These are phyloP conservation scores for Temnothorax longispinosus DNA, from an alignment of 1,140 invertebrate species.

Conservation along the genomic window DNA sequence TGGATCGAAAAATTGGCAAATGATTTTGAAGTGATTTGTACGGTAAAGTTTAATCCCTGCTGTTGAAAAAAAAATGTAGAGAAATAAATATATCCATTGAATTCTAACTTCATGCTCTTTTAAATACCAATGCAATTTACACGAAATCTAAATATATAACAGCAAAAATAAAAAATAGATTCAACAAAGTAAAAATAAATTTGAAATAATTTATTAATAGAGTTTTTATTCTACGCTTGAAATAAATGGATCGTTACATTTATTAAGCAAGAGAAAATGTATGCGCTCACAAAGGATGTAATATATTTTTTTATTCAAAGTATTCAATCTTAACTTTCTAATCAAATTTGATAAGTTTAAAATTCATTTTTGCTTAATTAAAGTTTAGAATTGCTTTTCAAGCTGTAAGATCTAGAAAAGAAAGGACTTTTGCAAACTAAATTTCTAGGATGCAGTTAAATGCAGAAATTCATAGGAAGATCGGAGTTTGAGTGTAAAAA, in stretches of 20 bases:
- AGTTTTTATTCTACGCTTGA: neutral
- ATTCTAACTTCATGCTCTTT: neutral
- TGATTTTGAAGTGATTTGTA: slow-evolving; percentile 22
- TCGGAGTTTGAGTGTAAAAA: neutral
- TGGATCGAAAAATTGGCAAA: neutral
- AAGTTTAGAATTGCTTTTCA: neutral
- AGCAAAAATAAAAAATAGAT: slow-evolving; percentile 14
- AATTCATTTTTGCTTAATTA: slow-evolving; percentile 1
- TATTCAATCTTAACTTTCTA: neutral
- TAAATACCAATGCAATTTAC: neutral
- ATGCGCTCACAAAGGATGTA: neutral
- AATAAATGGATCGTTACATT: neutral
- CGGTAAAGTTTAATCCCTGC: neutral
- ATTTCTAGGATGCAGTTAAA: neutral
- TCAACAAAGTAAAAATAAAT: neutral
- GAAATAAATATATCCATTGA: neutral
- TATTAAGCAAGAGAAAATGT: neutral
- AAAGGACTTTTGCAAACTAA: neutral
- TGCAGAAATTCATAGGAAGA: neutral
- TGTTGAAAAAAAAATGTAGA: neutral
- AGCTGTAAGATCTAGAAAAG: neutral
- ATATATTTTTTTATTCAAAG: neutral
- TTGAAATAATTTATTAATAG: neutral
- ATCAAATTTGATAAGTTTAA: neutral
- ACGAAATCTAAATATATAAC: neutral